phyloP scores from a whole-genome alignment of 2,888 invertebrate genomes.

The Pachymerium ferrugineum region DNA sequence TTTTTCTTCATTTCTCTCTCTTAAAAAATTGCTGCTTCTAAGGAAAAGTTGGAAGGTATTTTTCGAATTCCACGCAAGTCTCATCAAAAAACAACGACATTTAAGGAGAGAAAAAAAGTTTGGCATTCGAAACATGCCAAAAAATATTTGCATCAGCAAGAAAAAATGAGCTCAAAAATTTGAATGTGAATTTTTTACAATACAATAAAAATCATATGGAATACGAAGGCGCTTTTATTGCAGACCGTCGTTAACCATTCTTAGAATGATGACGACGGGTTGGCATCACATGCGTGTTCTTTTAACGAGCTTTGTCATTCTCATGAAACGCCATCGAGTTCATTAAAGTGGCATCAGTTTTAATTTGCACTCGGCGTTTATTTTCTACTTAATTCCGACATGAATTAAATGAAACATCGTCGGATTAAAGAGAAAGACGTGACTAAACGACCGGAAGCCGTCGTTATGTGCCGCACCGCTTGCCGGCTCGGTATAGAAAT shows the following conservation, averaged over 20 bases:
- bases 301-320: background rate
- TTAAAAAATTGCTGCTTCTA: too few species aligned
- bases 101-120: too few species aligned
- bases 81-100: too few species aligned
- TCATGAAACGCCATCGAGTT: background rate
- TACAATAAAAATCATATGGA: too few species aligned
- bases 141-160: too few species aligned
- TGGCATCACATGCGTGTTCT: background rate
- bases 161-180: too few species aligned
- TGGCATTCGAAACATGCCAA: too few species aligned
- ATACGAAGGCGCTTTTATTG: too few species aligned
- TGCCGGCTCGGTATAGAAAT: background rate
- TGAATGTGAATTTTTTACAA: too few species aligned
- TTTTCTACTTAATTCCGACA: background rate
- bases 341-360: constrained; percentile 8
- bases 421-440: background rate
- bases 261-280: background rate
- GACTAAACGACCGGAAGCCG: background rate
- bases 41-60: too few species aligned
- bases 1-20: too few species aligned
- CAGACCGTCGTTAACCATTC: background rate
- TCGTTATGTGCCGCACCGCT: background rate
- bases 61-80: too few species aligned
- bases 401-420: background rate
- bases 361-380: constrained; percentile 13